Evolutionary conservation across 2,113 vertebrate species (phyloP).

Genomic region (Cervus canadensis): DNA sequence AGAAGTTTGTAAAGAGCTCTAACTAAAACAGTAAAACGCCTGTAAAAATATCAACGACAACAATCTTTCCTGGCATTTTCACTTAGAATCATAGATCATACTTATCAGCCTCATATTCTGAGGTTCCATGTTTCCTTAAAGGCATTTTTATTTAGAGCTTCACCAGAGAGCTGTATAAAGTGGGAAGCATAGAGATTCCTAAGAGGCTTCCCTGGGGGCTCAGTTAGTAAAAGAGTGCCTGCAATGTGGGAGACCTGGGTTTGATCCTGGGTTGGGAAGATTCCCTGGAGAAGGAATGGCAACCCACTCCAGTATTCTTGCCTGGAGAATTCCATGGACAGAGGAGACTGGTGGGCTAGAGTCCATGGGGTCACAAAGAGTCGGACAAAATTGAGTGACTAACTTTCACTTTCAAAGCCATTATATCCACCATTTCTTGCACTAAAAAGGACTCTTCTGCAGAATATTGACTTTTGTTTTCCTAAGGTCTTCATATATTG

Average conservation of each 20-base stretch:
- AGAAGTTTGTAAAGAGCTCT: neutral
- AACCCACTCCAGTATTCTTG: neutral
- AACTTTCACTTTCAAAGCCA: neutral
- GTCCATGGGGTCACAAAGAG: neutral
- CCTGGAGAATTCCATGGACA: neutral
- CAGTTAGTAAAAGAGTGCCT: neutral
- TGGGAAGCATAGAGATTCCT: neutral
- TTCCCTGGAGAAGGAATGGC: neutral
- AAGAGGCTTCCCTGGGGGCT: neutral
- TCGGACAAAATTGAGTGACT: rapidly evolving
- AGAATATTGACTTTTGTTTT: neutral
- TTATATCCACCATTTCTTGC: neutral
- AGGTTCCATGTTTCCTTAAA: neutral
- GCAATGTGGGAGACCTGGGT: neutral
- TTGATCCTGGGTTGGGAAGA: neutral
- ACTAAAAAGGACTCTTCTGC: neutral
- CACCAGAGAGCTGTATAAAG: neutral
- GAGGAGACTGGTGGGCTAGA: neutral
- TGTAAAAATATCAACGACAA: neutral
- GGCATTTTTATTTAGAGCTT: neutral
- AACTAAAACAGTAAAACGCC: neutral
- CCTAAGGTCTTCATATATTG: neutral
- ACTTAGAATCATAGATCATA: neutral
- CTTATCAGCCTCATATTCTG: neutral
- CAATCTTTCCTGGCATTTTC: neutral